Conservation (phyloP, 2,888 invertebrate genomes). For the Mythimna albipuncta region DNA sequence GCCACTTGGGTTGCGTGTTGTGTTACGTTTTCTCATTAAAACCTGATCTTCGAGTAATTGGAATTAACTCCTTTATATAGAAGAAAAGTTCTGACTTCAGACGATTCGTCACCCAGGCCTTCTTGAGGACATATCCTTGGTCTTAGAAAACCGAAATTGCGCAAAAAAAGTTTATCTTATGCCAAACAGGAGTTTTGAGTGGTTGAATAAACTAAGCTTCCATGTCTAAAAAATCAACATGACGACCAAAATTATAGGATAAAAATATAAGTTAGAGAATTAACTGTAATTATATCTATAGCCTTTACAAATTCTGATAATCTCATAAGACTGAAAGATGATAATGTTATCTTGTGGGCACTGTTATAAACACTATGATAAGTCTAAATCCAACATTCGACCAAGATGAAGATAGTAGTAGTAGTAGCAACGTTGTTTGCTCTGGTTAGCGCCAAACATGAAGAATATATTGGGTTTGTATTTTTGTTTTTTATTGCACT, state of each 20-base stretch:
- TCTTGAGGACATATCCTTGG: no score
- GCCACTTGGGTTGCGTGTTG: no score
- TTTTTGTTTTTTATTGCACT: background rate
- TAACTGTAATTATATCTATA: slow-evolving; percentile 19
- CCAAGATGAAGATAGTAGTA: slow-evolving; percentile 24
- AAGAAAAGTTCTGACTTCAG: no score
- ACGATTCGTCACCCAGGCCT: no score
- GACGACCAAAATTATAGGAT: background rate
- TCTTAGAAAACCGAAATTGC: no score
- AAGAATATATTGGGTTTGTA: slow-evolving; percentile 80
- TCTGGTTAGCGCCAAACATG: slow-evolving; percentile 79
- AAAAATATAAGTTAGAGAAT: background rate
- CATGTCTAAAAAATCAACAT: background rate
- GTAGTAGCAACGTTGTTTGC: slow-evolving; percentile 68
- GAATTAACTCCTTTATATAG: no score
- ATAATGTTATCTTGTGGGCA: slow-evolving; percentile 20
- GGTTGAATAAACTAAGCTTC: no score
- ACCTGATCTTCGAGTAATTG: no score
- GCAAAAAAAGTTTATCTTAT: no score
- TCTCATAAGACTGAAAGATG: slow-evolving; percentile 1
- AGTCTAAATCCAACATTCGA: background rate
- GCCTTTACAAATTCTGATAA: slow-evolving; percentile 13
- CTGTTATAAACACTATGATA: slow-evolving; percentile 37
- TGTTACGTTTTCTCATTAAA: no score
- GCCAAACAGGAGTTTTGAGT: no score